Evolutionary conservation across 2,888 invertebrate genomes (phyloP).

Genomic region (Conops quadrifasciatus): DNA sequence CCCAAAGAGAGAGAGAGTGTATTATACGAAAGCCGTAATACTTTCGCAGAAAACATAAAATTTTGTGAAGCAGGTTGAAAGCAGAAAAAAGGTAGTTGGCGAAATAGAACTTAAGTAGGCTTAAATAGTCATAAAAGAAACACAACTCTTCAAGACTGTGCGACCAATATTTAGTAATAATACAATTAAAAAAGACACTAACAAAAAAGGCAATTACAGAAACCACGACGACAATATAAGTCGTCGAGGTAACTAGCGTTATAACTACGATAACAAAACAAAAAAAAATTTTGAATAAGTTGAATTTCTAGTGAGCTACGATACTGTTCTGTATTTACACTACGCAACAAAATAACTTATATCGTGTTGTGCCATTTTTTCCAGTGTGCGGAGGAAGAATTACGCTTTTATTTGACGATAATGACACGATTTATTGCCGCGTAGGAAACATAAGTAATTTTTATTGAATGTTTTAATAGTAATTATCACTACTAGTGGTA

Average conservation of each 20-base stretch:
- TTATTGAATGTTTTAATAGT: not conserved
- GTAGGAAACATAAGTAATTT: not conserved
- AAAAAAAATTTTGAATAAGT: not conserved
- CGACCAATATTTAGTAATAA: not conserved
- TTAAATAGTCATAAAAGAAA: constrained; percentile 13
- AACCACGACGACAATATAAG: not conserved
- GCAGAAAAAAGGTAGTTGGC: not conserved
- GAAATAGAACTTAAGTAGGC: not conserved
- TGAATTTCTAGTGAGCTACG: not conserved
- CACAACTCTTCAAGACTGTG: not conserved
- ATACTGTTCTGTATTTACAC: not conserved
- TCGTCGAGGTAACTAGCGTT: too few relatives aligned
- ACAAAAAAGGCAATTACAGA: constrained; percentile 1
- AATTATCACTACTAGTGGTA: too few relatives aligned
- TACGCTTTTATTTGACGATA: not conserved
- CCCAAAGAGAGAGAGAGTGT: too few relatives aligned
- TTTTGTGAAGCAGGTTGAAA: not conserved
- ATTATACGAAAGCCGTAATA: not conserved
- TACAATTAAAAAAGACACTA: not conserved
- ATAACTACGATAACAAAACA: not conserved
- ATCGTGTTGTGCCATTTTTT: not conserved
- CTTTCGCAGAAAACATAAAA: not conserved
- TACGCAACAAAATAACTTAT: not conserved
- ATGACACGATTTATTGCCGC: not conserved
- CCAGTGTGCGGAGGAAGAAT: not conserved